Evolutionary conservation across 2,888 invertebrate genomes (phyloP), one percentile per base, ranked within the genome.

Genomic region (Xanthorhoe designata): DNA sequence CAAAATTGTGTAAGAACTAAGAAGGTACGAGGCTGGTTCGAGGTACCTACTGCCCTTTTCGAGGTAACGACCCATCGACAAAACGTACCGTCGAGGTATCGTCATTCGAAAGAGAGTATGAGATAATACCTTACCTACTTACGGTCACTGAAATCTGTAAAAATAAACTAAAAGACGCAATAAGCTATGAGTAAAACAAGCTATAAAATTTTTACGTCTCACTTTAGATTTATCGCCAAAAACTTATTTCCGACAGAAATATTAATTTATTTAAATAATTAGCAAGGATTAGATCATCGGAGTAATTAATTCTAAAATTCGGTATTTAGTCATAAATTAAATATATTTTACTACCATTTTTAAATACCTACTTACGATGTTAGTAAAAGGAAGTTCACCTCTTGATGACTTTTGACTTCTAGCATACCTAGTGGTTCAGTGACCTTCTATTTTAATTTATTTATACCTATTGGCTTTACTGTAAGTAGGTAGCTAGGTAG

Each of bases 221-320:
- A 35, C 7, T 9, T 38, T 17, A 9, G 56, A 68, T 64, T 56
- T 66, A 66, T 54, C 38, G 17, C 47, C 55, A 58, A 50, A 60
- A 65, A 57, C 56, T 56, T 15, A 57, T 60, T 51, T 63, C 54
- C n/a, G 42, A 63, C 50, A 18, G 18, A n/a, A 61, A 61, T 55
- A 45, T 45, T 50, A 62, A 54, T 54, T 24, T 54, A 54, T 53
- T 54, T 35, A 38, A 58, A 66, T 66, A 59, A 66, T 66, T 62
- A 62, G 8, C 35, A 18, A 51, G 45, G 66, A 66, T 66, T 59
- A 59, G 42, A 51, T 62, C 62, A 62, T 8, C 50, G 18, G 10
- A 29, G 32, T 38, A 58, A 61, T 66, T 61, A 61, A 62, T 38
- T 47, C 38, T 24, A 45, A 60, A 42, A 45, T 29, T 50, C 24